These are phyloP conservation scores for Drosophila insularis DNA, from an alignment of 1,140 invertebrate species.

Conservation along the genomic window DNA sequence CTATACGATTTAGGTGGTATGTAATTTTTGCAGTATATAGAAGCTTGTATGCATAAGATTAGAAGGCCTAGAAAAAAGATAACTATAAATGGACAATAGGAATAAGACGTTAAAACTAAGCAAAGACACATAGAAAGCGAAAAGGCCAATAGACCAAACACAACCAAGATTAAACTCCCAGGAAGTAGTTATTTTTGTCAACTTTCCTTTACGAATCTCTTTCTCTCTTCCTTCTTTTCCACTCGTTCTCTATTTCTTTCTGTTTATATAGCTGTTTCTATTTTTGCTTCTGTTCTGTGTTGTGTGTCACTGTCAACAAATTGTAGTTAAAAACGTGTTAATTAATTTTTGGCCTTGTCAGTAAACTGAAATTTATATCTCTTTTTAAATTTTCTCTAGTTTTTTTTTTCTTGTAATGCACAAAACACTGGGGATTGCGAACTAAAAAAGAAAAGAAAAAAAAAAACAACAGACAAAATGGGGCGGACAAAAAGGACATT, in stretches of 20 bases:
- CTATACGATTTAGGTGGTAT: too few species aligned
- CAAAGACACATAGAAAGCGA: too few species aligned
- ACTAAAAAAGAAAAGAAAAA: background rate
- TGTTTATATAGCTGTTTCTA: background rate
- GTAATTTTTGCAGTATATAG: too few species aligned
- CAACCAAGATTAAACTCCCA: too few species aligned
- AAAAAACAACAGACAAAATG: background rate
- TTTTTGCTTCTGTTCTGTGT: background rate
- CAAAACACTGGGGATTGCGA: background rate
- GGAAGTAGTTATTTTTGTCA: too few species aligned
- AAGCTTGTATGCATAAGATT: too few species aligned
- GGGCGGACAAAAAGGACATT: background rate
- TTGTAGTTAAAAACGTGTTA: constrained; percentile 4
- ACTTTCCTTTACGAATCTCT: too few species aligned
- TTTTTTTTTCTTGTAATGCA: background rate
- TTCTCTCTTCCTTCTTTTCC: background rate
- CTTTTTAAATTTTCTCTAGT: background rate
- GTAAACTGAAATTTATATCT: constrained; percentile 8
- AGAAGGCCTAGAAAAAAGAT: too few species aligned
- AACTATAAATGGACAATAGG: too few species aligned
- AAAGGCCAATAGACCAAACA: too few species aligned
- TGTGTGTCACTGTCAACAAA: background rate
- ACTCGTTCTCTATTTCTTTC: background rate
- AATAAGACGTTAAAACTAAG: too few species aligned
- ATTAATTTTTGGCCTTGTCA: constrained; percentile 11